Base-by-base conservation (phyloP, 2,797 vertebrate genomes). In the Basileuterus tristriatus region DNA sequence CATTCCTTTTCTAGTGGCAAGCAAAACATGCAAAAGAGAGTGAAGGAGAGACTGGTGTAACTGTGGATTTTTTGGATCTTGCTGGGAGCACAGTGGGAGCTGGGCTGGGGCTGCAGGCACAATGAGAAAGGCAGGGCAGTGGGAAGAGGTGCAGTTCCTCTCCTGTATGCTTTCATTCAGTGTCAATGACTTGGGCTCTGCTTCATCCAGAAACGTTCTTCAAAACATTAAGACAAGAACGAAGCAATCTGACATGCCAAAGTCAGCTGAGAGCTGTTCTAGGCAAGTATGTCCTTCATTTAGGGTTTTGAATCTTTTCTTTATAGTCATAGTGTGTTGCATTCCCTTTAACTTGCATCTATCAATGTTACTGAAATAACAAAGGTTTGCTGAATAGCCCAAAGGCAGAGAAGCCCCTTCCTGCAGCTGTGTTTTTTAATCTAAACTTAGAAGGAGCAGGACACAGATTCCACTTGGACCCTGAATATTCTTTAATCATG, bases 271-370 rank as follows among this genome's bases (percentile, higher is more conserved):
- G 24, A 69, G 36, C 26, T 7, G 2, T 32, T 68, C 34, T 50
- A 85, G 37, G 5, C 10, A 49, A 55, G 21, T 19, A 68, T 75
- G 68, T 94, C 36, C 12, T 60, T 32, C 39, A 29, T 36, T 81
- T 74, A 70, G 15, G 11, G 55, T 72, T 92, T 65, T 56, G 15
- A 84, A 49, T 46, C 3, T 75, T 55, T 68, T 79, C n/a, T 44
- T 55, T 79, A 32, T 15, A 0, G 0, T 55, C 76, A 32, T 18
- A 0, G 0, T 23, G 17, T 22, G 22, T 62, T 90, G 3, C 29
- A 36, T 67, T 86, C 23, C n/a, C 26, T 78, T 74, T 84, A 76
- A 46, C 14, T 79, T 81, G 20, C 29, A 49, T 50, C 52, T 55
- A 24, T 39, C 18, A 3, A 4, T 36, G 16, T 12, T 89, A 59